Base-by-base conservation (phyloP, 92 coral and sea anemone species). In the Palythoa grandis region DNA sequence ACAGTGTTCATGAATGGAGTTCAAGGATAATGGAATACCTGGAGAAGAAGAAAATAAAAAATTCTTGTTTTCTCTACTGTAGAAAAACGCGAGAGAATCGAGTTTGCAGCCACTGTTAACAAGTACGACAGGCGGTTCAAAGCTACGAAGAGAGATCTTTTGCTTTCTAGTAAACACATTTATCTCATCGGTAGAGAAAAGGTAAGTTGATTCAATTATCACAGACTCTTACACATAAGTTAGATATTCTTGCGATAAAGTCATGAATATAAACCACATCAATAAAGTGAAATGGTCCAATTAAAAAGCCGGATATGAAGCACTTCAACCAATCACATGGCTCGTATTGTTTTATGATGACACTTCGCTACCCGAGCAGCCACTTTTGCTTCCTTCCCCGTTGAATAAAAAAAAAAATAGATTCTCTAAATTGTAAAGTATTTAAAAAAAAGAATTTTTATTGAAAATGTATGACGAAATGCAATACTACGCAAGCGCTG, bases 71-170 rank as follows among this genome's bases (percentile, higher is more conserved):
- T 48, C 66, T 52, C 20, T 65, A 16, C 67, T 77, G n/a, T 75
- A 96, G 99, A 96, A 87, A 96, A 96, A 72, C 97, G 99, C 15
- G 99, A 96, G 93, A 85, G 99, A 76, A 93, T 96, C 57, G 99
- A 96, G 90, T 96, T 96, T 90, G 99, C 99, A 20, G 95, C 93
- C 67, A 96, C 99, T 6, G 98, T 92, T 13, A 93, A 89, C 88
- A 96, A 96, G 82, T 96, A 96, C 72, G 99, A 96, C 83, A 94
- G 99, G 20, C 93, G 99, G 70, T 96, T 96, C 84, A 96, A 96
- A 91, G 91, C 98, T 65, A 96, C 95, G 82, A 96, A 96, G 88
- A 87, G 99, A 80, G 99, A 96, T 84, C 91, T 96, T 57, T 87
- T 96, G 56, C 87, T 95, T 76, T 96, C 99, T 35, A 93, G 97